Evolutionary conservation across 2,113 vertebrate genomes (phyloP), one percentile per base, ranked within the genome.

Genomic region (Nyctibius bracteatus): DNA sequence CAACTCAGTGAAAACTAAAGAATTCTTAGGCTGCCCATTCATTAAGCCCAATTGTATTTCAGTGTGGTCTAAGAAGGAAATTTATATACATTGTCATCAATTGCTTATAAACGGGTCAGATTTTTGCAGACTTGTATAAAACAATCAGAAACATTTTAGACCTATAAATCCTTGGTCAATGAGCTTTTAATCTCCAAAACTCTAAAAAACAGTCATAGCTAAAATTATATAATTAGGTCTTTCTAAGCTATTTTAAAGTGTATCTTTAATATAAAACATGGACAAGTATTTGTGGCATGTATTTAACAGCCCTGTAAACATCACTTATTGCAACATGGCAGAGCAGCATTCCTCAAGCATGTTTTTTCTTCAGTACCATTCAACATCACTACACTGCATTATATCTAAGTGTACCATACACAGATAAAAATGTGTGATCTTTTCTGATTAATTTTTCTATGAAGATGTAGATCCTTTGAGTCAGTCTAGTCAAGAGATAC

Each of bases 401-500:
- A 27, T 7, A 85, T 43, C 19, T 28, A 68, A 80, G 49, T 2
- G 20, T 20, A 70, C 22, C 7, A 12, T 1, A 3, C 0, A 0
- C 43, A 75, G 67, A 33, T 9, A 71, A 47, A 89, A 57, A 51
- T 1, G 44, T 65, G 43, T 33, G 1, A 43, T 10, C 3, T 74
- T 57, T 54, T 67, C 62, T 57, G 44, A 10, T 14, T 65, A 8
- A 13, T 62, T 91, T 88, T 95, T 66, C 44, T 51, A 22, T 0
- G 3, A 68, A 77, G 23, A 63, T 18, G 11, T 27, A 77, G 43
- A 70, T 16, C 14, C 52, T 96, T 70, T 41, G 55, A 58, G 27
- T 46, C 52, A 31, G 23, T 21, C 46, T 57, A 25, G 54, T 51
- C 62, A 94, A 85, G 17, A 65, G 16, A 77, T 51, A 47, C 27